phyloP scores from a whole-genome alignment of 2,888 invertebrate species.

The Pyrrhosoma nymphula region DNA sequence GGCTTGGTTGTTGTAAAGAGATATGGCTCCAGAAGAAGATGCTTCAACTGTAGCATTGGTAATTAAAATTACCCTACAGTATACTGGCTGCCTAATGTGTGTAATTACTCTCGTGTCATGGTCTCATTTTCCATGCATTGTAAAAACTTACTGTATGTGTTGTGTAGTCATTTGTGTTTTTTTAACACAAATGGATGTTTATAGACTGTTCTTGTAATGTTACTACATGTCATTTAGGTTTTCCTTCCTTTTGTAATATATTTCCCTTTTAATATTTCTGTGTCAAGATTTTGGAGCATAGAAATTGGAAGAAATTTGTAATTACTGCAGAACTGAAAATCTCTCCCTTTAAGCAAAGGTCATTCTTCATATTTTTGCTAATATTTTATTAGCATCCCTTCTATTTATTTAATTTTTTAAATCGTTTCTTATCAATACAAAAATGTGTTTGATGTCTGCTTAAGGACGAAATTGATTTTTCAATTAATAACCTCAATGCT shows the following conservation, averaged over 20 bases:
- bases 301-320: slow-evolving; percentile 13
- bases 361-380: not conserved
- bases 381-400: not conserved
- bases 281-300: not conserved
- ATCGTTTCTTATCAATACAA: not conserved
- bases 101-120: slow-evolving; percentile 47
- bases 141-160: slow-evolving; percentile 51
- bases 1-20: not conserved
- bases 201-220: slow-evolving; percentile 51
- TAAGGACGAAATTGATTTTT: not conserved
- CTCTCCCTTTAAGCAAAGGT: slow-evolving; percentile 11
- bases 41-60: not conserved
- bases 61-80: not conserved
- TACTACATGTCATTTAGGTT: slow-evolving; percentile 38
- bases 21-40: not conserved
- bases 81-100: not conserved
- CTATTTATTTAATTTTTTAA: slow-evolving; percentile 8
- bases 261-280: slow-evolving; percentile 38
- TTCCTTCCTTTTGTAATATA: slow-evolving; percentile 60
- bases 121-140: slow-evolving; percentile 47
- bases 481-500: slow-evolving; percentile 13
- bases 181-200: slow-evolving; percentile 40
- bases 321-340: not conserved
- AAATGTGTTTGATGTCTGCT: not conserved
- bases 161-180: slow-evolving; percentile 60